These are phyloP conservation scores for Todiramphus chloris DNA, from an alignment of 2,113 vertebrate species.

Conservation along the genomic window DNA sequence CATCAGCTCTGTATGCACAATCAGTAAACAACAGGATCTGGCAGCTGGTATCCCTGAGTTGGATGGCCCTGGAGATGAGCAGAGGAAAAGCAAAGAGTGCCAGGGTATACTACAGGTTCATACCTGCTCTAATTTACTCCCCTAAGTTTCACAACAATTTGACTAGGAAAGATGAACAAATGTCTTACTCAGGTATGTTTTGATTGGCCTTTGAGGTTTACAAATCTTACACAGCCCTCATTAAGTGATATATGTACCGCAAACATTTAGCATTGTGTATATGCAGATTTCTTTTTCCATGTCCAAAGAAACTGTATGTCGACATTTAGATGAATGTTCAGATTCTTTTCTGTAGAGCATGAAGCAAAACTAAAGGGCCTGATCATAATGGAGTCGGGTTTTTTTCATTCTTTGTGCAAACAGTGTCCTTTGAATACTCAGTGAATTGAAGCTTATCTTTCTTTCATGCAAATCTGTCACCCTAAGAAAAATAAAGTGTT, in stretches of 20 bases:
- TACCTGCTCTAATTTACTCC: not conserved
- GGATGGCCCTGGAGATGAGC: not conserved
- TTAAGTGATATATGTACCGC: not conserved
- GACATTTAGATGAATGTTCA: not conserved
- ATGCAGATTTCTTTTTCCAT: not conserved
- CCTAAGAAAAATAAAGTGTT: not conserved
- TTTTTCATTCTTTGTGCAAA: not conserved
- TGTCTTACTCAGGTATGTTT: not conserved
- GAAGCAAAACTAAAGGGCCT: not conserved
- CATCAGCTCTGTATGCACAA: not conserved
- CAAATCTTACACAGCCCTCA: not conserved
- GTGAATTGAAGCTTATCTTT: not conserved
- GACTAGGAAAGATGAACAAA: not conserved
- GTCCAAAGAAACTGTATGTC: not conserved
- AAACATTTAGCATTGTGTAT: not conserved
- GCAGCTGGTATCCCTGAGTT: not conserved
- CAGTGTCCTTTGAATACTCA: not conserved
- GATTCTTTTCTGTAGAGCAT: not conserved
- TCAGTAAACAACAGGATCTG: not conserved
- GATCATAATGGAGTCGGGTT: accelerated
- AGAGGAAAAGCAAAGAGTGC: not conserved
- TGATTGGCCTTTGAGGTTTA: not conserved
- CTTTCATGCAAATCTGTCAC: not conserved
- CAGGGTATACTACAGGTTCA: not conserved
- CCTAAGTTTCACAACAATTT: not conserved